These are phyloP conservation scores for Tenualosa ilisha DNA, from an alignment of 2,797 vertebrate species.

Conservation along the genomic window DNA sequence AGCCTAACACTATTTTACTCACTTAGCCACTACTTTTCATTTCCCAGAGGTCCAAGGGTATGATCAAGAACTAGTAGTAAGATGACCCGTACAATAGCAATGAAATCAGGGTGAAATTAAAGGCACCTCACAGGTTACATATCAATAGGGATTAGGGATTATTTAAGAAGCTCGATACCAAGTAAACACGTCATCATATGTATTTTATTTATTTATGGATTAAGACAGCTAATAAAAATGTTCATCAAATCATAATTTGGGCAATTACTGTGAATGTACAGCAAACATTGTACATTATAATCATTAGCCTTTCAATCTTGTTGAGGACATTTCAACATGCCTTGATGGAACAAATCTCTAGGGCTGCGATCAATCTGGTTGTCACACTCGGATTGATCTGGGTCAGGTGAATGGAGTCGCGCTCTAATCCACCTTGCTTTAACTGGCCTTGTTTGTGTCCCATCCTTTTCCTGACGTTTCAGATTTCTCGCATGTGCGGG, in stretches of 20 bases:
- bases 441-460: constrained; percentile 23
- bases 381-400: constrained; percentile 30
- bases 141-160: too few relatives aligned
- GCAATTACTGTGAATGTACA: background rate
- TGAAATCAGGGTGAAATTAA: background rate
- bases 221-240: background rate
- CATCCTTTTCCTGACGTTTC: constrained; percentile 40
- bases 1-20: constrained; percentile 25
- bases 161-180: too few relatives aligned
- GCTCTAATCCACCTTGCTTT: constrained; percentile 36
- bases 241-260: background rate
- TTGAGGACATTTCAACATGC: background rate
- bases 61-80: too few relatives aligned
- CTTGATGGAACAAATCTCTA: background rate
- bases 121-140: background rate
- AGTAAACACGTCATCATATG: background rate
- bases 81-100: background rate
- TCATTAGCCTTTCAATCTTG: background rate
- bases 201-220: background rate
- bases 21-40: background rate
- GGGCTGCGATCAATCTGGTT: constrained; percentile 22
- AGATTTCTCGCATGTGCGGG: constrained; percentile 34
- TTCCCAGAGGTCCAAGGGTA: background rate
- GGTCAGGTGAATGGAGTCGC: constrained; percentile 22
- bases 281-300: background rate